A percentile compares a stretch with the other conserved stretches of the same genome.
phyloP scores from a whole-genome alignment of 1,140 invertebrate species.

The Cheumatopsyche charites region DNA sequence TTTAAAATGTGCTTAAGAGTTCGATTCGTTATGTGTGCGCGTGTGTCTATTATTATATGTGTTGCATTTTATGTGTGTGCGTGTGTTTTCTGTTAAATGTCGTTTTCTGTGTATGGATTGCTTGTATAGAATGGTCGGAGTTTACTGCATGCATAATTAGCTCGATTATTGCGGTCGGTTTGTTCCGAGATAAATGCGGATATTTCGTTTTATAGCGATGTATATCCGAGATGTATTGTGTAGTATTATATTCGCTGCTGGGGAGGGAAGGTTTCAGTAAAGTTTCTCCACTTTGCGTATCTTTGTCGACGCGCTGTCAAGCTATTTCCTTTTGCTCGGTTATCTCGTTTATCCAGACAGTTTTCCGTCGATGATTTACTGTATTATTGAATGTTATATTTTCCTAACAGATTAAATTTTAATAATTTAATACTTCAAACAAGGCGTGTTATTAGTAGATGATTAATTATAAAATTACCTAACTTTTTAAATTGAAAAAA shows the following conservation, averaged over 20 bases:
- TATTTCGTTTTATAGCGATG: neutral
- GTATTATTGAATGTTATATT: neutral
- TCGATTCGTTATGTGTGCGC: neutral
- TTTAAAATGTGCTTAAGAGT: neutral
- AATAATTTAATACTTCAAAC: too few relatives aligned
- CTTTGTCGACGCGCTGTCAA: neutral
- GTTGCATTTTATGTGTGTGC: constrained; percentile 4
- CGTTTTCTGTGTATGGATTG: neutral
- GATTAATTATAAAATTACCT: too few relatives aligned
- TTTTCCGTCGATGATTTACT: constrained; percentile 18
- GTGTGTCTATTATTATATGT: constrained; percentile 1
- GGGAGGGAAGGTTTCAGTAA: neutral
- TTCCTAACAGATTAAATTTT: neutral
- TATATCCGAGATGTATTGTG: neutral
- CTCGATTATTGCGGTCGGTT: too few relatives aligned
- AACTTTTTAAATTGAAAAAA: too few relatives aligned
- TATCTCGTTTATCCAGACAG: constrained; percentile 16
- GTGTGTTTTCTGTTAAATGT: neutral
- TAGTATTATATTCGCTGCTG: neutral
- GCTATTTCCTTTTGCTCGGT: constrained; percentile 1
- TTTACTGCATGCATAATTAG: too few relatives aligned
- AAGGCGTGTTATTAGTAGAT: too few relatives aligned
- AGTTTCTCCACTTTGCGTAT: constrained; percentile 7
- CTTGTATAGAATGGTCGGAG: neutral
- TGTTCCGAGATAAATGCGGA: too few relatives aligned